Conservation (phyloP, 2,113 vertebrate genomes). For the Onychostruthus taczanowskii region DNA sequence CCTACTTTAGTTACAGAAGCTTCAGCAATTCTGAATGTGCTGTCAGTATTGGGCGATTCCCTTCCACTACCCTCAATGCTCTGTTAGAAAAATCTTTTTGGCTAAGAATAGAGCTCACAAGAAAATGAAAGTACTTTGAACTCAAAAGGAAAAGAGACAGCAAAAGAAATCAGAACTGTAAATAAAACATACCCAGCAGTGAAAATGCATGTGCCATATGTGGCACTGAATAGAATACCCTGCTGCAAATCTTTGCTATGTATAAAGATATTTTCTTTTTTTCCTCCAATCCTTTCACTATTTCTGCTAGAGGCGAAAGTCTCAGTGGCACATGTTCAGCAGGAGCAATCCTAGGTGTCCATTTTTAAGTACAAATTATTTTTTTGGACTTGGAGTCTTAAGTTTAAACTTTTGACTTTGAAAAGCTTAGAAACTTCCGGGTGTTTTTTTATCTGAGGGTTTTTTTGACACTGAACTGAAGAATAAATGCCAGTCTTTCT, state of each 20-base stretch:
- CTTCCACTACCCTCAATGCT: not conserved
- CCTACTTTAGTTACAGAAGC: not conserved
- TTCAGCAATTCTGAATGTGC: not conserved
- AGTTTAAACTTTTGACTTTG: not conserved
- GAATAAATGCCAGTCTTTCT: not conserved
- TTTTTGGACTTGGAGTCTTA: not conserved
- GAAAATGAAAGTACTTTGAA: conserved; percentile 3
- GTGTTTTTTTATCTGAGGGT: not conserved
- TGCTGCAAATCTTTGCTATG: not conserved
- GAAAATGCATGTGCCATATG: not conserved
- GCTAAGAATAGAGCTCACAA: not conserved
- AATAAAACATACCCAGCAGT: not conserved
- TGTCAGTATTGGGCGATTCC: not conserved
- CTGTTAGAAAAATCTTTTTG: not conserved
- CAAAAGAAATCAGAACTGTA: not conserved
- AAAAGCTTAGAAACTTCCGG: not conserved
- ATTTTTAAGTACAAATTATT: not conserved
- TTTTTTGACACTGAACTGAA: not conserved
- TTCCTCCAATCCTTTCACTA: not conserved
- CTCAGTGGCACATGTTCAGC: not conserved
- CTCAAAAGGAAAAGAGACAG: not conserved
- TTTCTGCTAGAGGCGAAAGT: not conserved
- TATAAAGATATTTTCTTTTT: not conserved
- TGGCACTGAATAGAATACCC: not conserved
- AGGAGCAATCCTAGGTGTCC: not conserved